Evolutionary conservation across 2,113 vertebrate species (phyloP).

Genomic region (Paraplagusia blochii): DNA sequence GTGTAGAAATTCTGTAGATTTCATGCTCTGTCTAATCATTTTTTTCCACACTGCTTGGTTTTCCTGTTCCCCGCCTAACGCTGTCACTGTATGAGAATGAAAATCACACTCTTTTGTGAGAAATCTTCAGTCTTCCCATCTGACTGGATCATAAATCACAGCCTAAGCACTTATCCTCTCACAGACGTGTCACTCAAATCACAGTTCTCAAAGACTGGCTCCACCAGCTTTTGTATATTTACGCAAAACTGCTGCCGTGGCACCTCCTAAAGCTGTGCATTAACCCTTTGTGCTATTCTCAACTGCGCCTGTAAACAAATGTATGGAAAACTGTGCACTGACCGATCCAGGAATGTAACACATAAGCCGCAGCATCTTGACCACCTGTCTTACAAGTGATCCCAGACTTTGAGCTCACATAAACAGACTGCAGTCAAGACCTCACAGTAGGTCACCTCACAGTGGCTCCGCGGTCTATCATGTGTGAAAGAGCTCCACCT

Average conservation of each 20-base stretch:
- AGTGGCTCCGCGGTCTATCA: constrained; percentile 22
- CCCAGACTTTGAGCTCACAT: constrained; percentile 44
- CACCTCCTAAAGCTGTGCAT: constrained; percentile 12
- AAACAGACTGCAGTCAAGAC: constrained; percentile 38
- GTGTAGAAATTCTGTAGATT: too few species aligned
- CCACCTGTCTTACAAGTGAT: constrained; percentile 50
- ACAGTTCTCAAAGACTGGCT: constrained; percentile 27
- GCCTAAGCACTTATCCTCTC: constrained; percentile 13
- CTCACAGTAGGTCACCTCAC: constrained; percentile 40
- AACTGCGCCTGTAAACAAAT: constrained; percentile 48
- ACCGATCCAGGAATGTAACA: constrained; percentile 28
- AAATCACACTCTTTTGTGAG: background rate
- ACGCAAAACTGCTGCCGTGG: constrained; percentile 18
- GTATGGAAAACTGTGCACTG: constrained; percentile 34
- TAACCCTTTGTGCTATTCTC: constrained; percentile 41
- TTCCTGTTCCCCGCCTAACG: background rate
- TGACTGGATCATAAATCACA: constrained; percentile 34
- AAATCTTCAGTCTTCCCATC: constrained; percentile 16
- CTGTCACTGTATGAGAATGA: constrained; percentile 4
- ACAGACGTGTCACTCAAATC: constrained; percentile 30
- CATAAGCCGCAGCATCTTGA: constrained; percentile 15
- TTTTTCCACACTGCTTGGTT: background rate
- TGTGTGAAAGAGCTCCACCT: constrained; percentile 64
- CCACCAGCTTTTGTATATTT: constrained; percentile 10
- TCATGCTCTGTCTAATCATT: background rate